Conservation (phyloP, 2,888 invertebrate species). For the Romanomermis culicivorax region DNA sequence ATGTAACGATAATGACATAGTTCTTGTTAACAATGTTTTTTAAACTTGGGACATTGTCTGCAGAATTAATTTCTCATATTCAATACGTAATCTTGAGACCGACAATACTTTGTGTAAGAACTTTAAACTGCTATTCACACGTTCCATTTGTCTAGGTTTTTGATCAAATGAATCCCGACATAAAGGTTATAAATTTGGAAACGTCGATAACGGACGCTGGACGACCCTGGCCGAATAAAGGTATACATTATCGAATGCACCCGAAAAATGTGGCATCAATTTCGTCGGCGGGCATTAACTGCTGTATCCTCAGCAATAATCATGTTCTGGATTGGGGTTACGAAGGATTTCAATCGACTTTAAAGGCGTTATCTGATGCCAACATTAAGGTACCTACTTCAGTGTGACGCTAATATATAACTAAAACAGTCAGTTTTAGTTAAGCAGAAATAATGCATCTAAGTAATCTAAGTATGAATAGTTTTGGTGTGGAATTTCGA, state of each 20-base stretch:
- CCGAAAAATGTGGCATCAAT: constrained; percentile 14
- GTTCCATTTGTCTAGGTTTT: constrained; percentile 2
- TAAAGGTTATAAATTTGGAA: constrained; percentile 10
- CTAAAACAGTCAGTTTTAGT: no score
- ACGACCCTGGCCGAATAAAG: constrained; percentile 14
- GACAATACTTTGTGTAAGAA: no score
- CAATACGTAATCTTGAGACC: no score
- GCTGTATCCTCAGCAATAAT: constrained; percentile 15
- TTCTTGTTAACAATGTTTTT: no score
- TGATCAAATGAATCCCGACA: constrained; percentile 1
- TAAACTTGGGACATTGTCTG: no score
- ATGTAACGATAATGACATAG: no score
- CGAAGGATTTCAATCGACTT: constrained; percentile 13
- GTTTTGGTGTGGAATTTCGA: no score
- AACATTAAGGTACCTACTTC: constrained; percentile 7
- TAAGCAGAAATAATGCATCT: no score
- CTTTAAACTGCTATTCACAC: no score
- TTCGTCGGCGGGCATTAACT: constrained; percentile 12
- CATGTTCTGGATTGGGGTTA: constrained; percentile 16
- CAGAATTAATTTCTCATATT: no score
- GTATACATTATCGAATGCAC: constrained; percentile 17
- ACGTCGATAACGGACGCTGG: constrained; percentile 11
- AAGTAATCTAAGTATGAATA: no score
- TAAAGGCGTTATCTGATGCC: constrained; percentile 12
- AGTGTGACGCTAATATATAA: no score